Evolutionary conservation across 2,797 vertebrate genomes (phyloP), one percentile per base, ranked within the genome.

Genomic region (Typhlichthys eigenmanni): DNA sequence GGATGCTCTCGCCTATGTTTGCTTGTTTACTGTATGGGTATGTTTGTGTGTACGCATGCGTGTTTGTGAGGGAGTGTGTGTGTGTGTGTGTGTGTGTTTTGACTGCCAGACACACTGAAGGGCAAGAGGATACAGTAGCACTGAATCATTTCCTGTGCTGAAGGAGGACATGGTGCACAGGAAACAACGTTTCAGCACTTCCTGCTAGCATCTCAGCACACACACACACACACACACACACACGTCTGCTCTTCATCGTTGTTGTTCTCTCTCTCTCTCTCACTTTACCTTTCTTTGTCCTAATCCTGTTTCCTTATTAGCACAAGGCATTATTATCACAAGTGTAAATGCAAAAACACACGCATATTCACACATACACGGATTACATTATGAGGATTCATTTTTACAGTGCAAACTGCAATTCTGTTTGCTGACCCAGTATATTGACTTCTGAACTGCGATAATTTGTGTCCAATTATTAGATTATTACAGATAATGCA

Each of bases 401-500:
- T 92, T 81, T 69, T 76, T 90, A 91, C 81, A 85, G 78, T 72
- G 77, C 74, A 62, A 85, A 83, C 59, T 78, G 78, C 83, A 82
- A 88, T 85, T 83, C 79, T 81, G 74, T 85, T 86, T 77, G 81
- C 81, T 51, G 14, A 69, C 66, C 67, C 48, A n/a, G 74, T 55
- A 68, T 91, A 93, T 92, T 87, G 92, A 93, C 89, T 79, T 62
- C 55, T 85, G 79, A 72, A 68, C 71, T 58, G 85, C 85, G 84
- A 88, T 92, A 86, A 91, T 88, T 91, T 85, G 78, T 75, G 86
- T 76, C 82, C 85, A 72, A 75, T 91, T 85, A 92, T 92, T 89
- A 87, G 89, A 85, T 92, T 92, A 92, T 91, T 91, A 92, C 89
- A 90, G 90, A 92, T 92, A 91, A 92, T 90, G 87, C 76, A 90